These are phyloP conservation scores for Bugulina stolonifera DNA, from an alignment of 2,888 invertebrate species.

Conservation along the genomic window DNA sequence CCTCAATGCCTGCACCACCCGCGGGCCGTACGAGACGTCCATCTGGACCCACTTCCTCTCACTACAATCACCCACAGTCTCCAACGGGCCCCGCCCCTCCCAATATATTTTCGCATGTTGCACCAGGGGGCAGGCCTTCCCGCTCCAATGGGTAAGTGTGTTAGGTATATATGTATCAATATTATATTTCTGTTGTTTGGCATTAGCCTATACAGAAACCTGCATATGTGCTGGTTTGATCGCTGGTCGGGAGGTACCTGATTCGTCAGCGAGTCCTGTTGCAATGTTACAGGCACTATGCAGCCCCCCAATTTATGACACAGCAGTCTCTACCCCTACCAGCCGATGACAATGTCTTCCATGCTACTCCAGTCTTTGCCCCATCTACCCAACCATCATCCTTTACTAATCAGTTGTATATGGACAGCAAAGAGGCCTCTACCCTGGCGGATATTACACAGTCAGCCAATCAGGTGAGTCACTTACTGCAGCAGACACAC, in stretches of 20 bases:
- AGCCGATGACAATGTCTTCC: constrained; percentile 18
- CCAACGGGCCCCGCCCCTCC: neutral
- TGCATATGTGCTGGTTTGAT: too few species aligned
- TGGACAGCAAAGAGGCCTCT: constrained; percentile 40
- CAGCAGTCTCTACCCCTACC: neutral
- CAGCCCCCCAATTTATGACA: neutral
- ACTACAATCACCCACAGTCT: constrained; percentile 6
- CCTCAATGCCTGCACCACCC: neutral
- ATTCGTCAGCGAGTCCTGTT: too few species aligned
- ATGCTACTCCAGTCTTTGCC: neutral
- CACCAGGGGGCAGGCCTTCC: neutral
- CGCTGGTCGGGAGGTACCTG: too few species aligned
- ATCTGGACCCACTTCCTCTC: constrained; percentile 10
- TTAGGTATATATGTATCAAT: too few species aligned
- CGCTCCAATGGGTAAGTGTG: constrained; percentile 15
- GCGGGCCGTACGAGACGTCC: neutral
- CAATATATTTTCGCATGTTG: neutral
- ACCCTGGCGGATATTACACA: neutral
- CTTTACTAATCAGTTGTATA: constrained; percentile 45
- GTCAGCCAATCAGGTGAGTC: constrained; percentile 6
- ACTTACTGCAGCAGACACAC: too few species aligned
- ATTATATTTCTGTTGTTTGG: too few species aligned
- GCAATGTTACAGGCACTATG: constrained; percentile 8
- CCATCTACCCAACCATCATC: neutral
- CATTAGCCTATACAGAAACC: too few species aligned